A percentile compares a stretch with the other conserved stretches of the same genome.
Conservation (phyloP, 2,797 vertebrate genomes). For the Alcedo atthis region DNA sequence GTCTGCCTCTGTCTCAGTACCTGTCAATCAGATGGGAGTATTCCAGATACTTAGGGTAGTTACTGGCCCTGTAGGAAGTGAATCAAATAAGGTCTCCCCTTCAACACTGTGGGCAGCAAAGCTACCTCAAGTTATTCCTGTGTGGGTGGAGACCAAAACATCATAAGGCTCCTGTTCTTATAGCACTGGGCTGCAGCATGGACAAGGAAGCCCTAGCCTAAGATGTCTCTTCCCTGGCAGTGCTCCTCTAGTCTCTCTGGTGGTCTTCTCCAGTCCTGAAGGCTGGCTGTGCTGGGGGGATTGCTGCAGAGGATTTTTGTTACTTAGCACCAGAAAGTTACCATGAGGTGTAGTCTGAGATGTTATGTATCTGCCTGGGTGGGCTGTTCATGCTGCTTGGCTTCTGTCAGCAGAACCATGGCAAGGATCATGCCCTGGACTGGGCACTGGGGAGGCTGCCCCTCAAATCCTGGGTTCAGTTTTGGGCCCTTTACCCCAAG, state of each 20-base stretch:
- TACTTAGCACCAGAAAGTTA: neutral
- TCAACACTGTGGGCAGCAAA: neutral
- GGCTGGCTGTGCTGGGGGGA: neutral
- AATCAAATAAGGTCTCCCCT: neutral
- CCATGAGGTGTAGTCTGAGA: fast-evolving
- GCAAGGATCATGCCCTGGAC: neutral
- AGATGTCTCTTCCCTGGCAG: neutral
- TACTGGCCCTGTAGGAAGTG: neutral
- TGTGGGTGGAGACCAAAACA: neutral
- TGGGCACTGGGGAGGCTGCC: neutral
- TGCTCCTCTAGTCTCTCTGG: neutral
- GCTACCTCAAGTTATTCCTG: neutral
- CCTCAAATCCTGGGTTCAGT: neutral
- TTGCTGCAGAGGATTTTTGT: neutral
- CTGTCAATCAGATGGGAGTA: neutral
- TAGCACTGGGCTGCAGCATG: neutral
- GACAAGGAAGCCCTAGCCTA: neutral
- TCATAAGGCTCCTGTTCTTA: neutral
- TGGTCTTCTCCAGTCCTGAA: neutral
- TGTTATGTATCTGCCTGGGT: neutral
- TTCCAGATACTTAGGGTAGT: neutral
- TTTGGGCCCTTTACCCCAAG: neutral
- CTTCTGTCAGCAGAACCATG: neutral
- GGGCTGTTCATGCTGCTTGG: neutral
- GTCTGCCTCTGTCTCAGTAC: neutral